Evolutionary conservation across 2,113 vertebrate genomes (phyloP), one percentile per base, ranked within the genome.

Genomic region (Ailuropoda melanoleuca): DNA sequence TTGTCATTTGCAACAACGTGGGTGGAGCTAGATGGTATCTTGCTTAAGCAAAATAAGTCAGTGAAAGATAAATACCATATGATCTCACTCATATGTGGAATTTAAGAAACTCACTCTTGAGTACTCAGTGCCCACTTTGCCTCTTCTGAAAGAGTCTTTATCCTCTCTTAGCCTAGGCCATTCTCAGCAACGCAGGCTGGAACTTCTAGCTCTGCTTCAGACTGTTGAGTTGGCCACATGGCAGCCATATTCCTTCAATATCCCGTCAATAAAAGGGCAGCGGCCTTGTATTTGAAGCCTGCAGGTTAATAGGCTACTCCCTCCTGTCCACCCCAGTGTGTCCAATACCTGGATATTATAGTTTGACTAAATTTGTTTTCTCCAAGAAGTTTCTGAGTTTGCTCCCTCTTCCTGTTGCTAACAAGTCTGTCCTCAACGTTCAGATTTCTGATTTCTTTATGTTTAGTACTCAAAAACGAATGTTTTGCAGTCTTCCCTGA

Each of bases 131-230:
- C 24, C 66, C 15, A 34, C 56, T 48, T 64, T 15, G 13, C 6
- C 75, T 72, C 21, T 48, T 29, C 62, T 18, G 4, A 37, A 18
- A 83, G 60, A 64, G 10, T 23, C 58, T 26, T 46, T 39, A 37
- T 39, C 19, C 8, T 56, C 39, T 46, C 10, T 17, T 46, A 21
- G 7, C 4, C n/a, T 6, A 3, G 23, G 3, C 8, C 19, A 0
- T 50, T 46, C 19, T 23, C 12, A 62, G 34, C 8, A 24, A 6
- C 0, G 29, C 74, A 86, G 55, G 29, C 24, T 72, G 80, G 19
- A 80, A 7, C 72, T 24, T 4, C 50, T 14, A 43, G 21, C 17
- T 90, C 64, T 43, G 18, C 17, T 55, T 26, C 4, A 13, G 21
- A 29, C 70, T 78, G 43, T 2, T 48, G 18, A 8, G 18, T 3